phyloP scores from a whole-genome alignment of 2,888 invertebrate genomes.

The Neria commutata region DNA sequence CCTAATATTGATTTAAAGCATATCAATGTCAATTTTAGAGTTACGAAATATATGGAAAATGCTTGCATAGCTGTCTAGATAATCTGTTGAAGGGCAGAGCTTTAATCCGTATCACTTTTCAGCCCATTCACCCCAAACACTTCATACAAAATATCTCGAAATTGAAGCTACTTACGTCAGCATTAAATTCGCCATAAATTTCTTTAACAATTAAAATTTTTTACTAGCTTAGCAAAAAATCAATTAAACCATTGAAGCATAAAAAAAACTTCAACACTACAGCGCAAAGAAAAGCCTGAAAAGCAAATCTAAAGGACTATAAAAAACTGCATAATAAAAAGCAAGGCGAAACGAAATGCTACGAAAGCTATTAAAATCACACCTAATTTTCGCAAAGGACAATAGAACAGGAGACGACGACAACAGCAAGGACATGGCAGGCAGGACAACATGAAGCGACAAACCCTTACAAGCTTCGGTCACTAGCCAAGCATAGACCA shows the following conservation, averaged over 20 bases:
- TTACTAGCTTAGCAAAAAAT: constrained; percentile 28
- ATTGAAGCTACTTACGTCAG: no score
- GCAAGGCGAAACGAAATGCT: constrained; percentile 8
- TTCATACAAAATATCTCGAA: no score
- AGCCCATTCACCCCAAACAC: no score
- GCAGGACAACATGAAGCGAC: no score
- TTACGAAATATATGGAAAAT: background rate
- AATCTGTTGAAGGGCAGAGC: no score
- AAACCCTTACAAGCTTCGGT: background rate
- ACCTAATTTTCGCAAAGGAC: constrained; percentile 30
- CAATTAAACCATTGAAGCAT: constrained; percentile 34
- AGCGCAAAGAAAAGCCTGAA: constrained; percentile 11
- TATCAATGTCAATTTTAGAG: no score
- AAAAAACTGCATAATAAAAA: background rate
- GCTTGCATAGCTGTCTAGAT: no score
- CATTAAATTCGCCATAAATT: no score
- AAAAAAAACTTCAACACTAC: no score
- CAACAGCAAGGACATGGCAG: background rate
- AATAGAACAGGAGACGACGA: background rate
- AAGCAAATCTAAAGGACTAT: background rate
- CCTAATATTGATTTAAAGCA: no score
- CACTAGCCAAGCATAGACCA: background rate
- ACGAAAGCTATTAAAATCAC: constrained; percentile 35
- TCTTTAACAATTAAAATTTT: no score
- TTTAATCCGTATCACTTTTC: no score